Evolutionary conservation across 2,888 invertebrate genomes (phyloP), one percentile per base, ranked within the genome.

Genomic region (Pristionchus arcanus): DNA sequence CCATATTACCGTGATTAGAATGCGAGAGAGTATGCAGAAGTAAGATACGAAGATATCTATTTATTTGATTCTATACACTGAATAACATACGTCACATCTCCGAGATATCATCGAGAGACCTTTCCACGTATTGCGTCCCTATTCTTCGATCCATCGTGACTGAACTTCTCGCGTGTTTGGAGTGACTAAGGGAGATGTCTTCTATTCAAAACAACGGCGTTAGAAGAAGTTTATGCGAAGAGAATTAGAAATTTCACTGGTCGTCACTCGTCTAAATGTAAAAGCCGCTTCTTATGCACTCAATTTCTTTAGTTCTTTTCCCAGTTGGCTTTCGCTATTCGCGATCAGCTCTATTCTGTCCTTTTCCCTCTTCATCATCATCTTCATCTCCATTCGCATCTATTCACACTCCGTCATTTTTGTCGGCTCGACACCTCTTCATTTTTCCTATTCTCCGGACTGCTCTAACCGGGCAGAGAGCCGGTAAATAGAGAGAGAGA

Each of bases 331-430:
- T 59, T 59, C 19, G 15, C 25, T 63, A 63, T n/a, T n/a, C 7
- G 7, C 25, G 63, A 25, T 25, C 25, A 25, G 25, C n/a, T 63
- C 31, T 71, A 31, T 37, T 74, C 68, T 66, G 37, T 21, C 63
- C 88, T 68, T 42, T 71, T 74, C 55, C 15, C 53, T 42, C 42
- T 28, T 74, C 88, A 63, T 66, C 37, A n/a, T 53, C 25, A 74
- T 74, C 68, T 15, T 68, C 68, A 68, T 68, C 68, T 68, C 16
- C 31, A 68, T 59, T 53, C 49, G 11, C 87, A 31, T 37, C 53
- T 31, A 31, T 63, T 63, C 63, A 49, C 42, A 49, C 42, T 3
- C 25, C n/a, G n/a, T n/a, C 19, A 49, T 19, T 63, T 86, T 37
- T 86, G 63, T 25, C 34, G 3, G 37, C 37, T 3, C 19, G 28